phyloP scores from a whole-genome alignment of 2,888 invertebrate genomes.

The Caenorhabditis uteleia region DNA sequence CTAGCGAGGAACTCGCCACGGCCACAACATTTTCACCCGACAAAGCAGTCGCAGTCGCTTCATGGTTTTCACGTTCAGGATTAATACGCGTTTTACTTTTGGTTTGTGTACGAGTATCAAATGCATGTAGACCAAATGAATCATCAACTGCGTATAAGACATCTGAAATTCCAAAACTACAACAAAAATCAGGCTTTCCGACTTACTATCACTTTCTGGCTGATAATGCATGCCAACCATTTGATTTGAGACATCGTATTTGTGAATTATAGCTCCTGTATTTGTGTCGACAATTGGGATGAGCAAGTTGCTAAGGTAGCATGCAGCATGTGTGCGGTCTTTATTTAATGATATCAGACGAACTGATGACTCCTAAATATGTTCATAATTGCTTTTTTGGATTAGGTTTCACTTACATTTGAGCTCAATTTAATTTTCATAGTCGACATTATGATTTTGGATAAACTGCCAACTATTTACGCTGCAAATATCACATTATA shows the following conservation, averaged over 20 bases:
- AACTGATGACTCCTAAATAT: too few relatives aligned
- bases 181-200: too few relatives aligned
- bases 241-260: conserved; percentile 15
- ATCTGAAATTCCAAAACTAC: too few relatives aligned
- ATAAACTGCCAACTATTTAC: too few relatives aligned
- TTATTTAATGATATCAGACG: conserved; percentile 6
- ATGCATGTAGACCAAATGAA: conserved; percentile 42
- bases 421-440: too few relatives aligned
- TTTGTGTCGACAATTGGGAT: conserved; percentile 23
- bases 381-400: too few relatives aligned
- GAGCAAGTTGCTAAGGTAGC: conserved; percentile 22
- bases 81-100: conserved; percentile 45
- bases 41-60: conserved; percentile 29
- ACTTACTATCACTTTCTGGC: conserved; percentile 10
- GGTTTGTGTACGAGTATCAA: conserved; percentile 29
- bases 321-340: conserved; percentile 6
- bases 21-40: conserved; percentile 30
- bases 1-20: conserved; percentile 40
- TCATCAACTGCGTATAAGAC: conserved; percentile 40
- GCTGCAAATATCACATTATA: too few relatives aligned
- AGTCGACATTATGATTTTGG: too few relatives aligned
- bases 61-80: conserved; percentile 44
- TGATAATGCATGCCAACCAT: conserved; percentile 22
- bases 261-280: not conserved
- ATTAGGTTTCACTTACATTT: too few relatives aligned